phyloP scores from a whole-genome alignment of 2,888 invertebrate genomes.

The Oxyteleia sp. region DNA sequence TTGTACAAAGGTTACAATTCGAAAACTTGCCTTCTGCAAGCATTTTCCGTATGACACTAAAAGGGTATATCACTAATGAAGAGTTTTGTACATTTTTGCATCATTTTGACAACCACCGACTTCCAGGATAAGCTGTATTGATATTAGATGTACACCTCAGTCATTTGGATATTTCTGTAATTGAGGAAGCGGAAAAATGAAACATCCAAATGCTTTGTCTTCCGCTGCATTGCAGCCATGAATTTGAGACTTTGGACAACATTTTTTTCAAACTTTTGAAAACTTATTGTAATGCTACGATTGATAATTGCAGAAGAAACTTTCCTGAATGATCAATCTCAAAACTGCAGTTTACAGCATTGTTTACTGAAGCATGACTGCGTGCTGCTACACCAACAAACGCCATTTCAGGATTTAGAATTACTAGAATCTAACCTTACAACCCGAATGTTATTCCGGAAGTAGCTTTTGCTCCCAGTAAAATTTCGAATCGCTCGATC shows the following conservation, averaged over 20 bases:
- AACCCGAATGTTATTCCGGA: not conserved
- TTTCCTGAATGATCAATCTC: not conserved
- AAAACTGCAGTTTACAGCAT: constrained; percentile 3
- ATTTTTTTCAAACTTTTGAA: not conserved
- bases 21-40: constrained; percentile 3
- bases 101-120: constrained; percentile 1
- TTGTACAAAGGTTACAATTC: not conserved
- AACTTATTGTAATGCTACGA: not conserved
- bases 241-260: no score
- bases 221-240: no score
- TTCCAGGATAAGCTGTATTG: not conserved
- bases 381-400: constrained; percentile 1
- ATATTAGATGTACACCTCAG: not conserved
- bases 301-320: constrained; percentile 1
- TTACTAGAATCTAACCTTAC: not conserved
- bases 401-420: not conserved
- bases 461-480: constrained; percentile 1
- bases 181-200: not conserved
- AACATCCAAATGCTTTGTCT: not conserved
- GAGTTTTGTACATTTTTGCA: no score
- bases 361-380: constrained; percentile 1
- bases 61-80: not conserved
- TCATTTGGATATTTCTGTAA: not conserved
- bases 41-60: not conserved
- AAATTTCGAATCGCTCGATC: constrained; percentile 5